Percentiles rank a stretch among this genome's conserved stretches.
phyloP scores from a whole-genome alignment of 1,140 invertebrate species.

The Halyomorpha halys region DNA sequence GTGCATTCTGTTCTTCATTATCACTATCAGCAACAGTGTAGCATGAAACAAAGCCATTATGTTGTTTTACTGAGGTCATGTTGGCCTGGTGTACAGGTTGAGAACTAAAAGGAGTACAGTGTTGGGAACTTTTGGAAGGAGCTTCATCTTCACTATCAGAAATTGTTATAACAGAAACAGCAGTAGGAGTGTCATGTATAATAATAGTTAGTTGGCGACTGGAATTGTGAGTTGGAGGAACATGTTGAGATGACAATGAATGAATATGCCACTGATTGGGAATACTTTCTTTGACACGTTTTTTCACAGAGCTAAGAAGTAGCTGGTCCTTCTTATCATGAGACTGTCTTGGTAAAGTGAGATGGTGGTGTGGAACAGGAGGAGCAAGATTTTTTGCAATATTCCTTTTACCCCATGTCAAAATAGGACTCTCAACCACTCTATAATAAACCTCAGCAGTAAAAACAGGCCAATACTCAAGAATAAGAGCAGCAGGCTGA shows the following conservation, averaged over 20 bases:
- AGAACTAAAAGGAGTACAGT: background rate
- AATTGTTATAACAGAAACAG: no score
- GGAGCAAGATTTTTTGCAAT: slow-evolving; percentile 30
- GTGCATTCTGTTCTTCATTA: slow-evolving; percentile 52
- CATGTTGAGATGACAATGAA: no score
- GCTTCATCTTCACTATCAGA: no score
- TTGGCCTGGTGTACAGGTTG: background rate
- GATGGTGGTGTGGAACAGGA: slow-evolving; percentile 36
- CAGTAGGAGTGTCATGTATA: no score
- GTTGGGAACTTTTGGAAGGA: slow-evolving; percentile 39
- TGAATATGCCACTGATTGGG: no score
- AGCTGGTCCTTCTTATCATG: slow-evolving; percentile 75
- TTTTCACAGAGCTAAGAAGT: slow-evolving; percentile 94
- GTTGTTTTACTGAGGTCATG: background rate
- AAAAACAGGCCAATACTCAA: slow-evolving; percentile 46
- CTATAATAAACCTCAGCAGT: slow-evolving; percentile 33
- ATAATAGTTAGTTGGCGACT: no score
- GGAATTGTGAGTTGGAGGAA: no score
- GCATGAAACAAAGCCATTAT: slow-evolving; percentile 61
- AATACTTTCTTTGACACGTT: slow-evolving; percentile 93
- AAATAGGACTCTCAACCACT: slow-evolving; percentile 32
- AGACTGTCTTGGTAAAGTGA: slow-evolving; percentile 34
- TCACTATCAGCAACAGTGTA: slow-evolving; percentile 74
- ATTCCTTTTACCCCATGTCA: slow-evolving; percentile 28
- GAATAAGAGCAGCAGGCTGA: slow-evolving; percentile 60